phyloP scores from a whole-genome alignment of 1,140 invertebrate species.

The Drosophila nannoptera region DNA sequence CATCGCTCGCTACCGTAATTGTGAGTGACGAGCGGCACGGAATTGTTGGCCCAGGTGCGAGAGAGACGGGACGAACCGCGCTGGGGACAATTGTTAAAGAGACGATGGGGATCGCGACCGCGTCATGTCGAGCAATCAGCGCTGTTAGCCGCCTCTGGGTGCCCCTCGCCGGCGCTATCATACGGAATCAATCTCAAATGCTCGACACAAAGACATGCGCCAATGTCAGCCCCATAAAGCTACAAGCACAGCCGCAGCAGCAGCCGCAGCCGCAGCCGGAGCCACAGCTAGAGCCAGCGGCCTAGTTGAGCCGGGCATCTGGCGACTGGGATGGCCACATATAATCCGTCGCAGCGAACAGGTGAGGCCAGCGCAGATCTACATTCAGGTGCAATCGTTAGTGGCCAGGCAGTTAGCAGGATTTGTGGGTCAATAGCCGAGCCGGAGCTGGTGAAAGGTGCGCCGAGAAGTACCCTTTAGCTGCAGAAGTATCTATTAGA shows the following conservation, averaged over 20 bases:
- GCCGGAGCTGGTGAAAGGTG: too few relatives aligned
- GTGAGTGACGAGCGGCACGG: slow-evolving; percentile 39
- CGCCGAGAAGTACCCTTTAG: neutral
- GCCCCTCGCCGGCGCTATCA: slow-evolving; percentile 43
- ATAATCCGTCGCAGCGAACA: too few relatives aligned
- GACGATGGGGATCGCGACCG: slow-evolving; percentile 12
- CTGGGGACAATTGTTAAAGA: slow-evolving; percentile 62
- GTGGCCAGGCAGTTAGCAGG: neutral
- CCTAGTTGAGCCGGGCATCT: neutral
- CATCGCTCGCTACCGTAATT: slow-evolving; percentile 59
- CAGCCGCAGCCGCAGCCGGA: too few relatives aligned
- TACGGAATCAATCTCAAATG: slow-evolving; percentile 65
- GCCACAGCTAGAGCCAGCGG: neutral
- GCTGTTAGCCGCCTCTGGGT: slow-evolving; percentile 36
- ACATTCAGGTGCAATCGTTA: too few relatives aligned
- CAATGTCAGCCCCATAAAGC: slow-evolving; percentile 41
- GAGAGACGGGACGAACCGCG: neutral
- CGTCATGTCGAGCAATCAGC: slow-evolving; percentile 7
- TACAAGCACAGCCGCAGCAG: neutral
- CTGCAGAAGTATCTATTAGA: neutral
- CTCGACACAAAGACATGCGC: slow-evolving; percentile 47
- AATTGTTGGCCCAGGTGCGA: slow-evolving; percentile 35
- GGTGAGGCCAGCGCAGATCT: too few relatives aligned
- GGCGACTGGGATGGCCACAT: too few relatives aligned
- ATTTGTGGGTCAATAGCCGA: neutral